Evolutionary conservation across 2,113 vertebrate species (phyloP).

Genomic region (Ceyx cyanopectus): DNA sequence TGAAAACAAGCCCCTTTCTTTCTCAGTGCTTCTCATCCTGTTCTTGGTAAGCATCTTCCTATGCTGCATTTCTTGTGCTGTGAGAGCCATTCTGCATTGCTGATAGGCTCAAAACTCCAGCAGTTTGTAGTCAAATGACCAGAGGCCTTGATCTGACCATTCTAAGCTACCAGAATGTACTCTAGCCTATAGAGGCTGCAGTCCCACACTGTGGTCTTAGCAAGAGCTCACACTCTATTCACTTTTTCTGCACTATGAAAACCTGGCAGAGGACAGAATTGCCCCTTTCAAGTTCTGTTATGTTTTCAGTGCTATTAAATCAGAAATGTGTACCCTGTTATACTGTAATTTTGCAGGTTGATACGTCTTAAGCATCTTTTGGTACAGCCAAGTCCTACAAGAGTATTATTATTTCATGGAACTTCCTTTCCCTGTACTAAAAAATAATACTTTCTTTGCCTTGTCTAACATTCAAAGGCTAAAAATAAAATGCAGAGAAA

Average conservation of each 20-base stretch:
- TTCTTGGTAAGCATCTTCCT: conserved; percentile 30
- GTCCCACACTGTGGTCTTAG: background rate
- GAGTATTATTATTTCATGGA: background rate
- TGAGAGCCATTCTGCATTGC: background rate
- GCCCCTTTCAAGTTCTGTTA: background rate
- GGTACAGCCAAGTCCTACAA: background rate
- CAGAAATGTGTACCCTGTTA: background rate
- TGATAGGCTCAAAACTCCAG: background rate
- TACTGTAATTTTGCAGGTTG: background rate
- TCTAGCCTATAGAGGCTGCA: background rate
- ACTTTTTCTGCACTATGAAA: background rate
- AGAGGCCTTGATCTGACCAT: background rate
- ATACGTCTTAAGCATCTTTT: background rate
- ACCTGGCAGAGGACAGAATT: background rate
- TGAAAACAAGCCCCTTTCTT: background rate
- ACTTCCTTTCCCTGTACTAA: background rate
- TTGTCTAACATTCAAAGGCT: background rate
- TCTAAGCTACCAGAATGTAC: background rate
- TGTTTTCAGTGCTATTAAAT: background rate
- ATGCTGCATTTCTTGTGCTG: background rate
- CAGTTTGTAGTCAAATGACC: background rate
- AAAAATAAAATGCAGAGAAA: background rate
- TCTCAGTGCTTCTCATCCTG: background rate
- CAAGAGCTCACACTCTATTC: background rate
- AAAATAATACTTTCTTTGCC: background rate